These are phyloP conservation scores for Gephyroberyx darwinii DNA, from an alignment of 2,797 vertebrate species.

Conservation along the genomic window DNA sequence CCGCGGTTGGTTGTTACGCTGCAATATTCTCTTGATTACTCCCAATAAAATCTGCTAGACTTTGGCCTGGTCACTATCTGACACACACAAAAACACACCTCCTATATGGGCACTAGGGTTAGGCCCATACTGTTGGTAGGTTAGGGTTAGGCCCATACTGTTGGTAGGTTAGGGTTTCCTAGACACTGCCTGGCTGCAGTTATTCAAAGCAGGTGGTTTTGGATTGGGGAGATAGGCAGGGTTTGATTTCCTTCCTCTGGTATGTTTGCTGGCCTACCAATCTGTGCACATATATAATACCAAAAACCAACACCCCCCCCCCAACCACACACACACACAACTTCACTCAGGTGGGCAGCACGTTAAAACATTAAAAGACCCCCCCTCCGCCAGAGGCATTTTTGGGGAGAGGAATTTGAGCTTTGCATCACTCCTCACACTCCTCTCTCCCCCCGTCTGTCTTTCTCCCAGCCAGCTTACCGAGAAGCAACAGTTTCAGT, in stretches of 20 bases:
- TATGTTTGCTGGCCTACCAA: conserved; percentile 39
- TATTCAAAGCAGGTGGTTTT: conserved; percentile 70
- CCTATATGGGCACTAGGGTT: conserved; percentile 19
- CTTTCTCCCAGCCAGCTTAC: conserved; percentile 75
- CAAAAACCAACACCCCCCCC: neutral
- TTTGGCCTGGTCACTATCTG: conserved; percentile 61
- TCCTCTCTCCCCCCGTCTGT: neutral
- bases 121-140: neutral
- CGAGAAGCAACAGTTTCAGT: conserved; percentile 91
- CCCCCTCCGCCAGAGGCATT: conserved; percentile 8
- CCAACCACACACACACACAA: conserved; percentile 24
- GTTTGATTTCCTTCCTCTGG: conserved; percentile 26
- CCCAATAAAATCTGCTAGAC: conserved; percentile 68
- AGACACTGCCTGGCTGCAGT: conserved; percentile 48
- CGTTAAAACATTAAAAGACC: conserved; percentile 12
- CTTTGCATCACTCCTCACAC: conserved; percentile 4
- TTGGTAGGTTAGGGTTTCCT: conserved; percentile 44
- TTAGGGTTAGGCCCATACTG: neutral
- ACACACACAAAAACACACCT: conserved; percentile 16
- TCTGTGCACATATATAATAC: conserved; percentile 54
- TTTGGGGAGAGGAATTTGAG: conserved; percentile 35
- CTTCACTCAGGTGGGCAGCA: conserved; percentile 61
- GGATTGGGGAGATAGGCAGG: conserved; percentile 21
- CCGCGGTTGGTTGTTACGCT: conserved; percentile 41
- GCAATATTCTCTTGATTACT: conserved; percentile 42